phyloP scores from a whole-genome alignment of 2,113 vertebrate genomes.

The Odontesthes bonariensis region DNA sequence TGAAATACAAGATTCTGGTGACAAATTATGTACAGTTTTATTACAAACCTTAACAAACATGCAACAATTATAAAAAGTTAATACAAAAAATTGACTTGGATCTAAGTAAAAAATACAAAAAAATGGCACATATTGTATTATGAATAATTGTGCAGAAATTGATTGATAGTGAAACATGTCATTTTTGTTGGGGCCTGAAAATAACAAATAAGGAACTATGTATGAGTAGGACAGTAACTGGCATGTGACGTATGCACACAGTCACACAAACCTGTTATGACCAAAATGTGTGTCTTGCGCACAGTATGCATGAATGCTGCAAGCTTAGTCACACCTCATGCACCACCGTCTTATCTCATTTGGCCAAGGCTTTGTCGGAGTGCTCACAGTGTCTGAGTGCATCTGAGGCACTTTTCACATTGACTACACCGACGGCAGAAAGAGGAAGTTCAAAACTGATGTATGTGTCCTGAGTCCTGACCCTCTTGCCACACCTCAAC shows the following conservation, averaged over 20 bases:
- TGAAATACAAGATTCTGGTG: slow-evolving; percentile 33
- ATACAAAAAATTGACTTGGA: slow-evolving; percentile 64
- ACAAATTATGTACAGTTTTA: slow-evolving; percentile 81
- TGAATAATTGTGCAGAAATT: slow-evolving; percentile 36
- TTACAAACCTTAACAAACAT: slow-evolving; percentile 81
- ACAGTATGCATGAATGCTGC: slow-evolving; percentile 60
- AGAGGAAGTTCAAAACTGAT: slow-evolving; percentile 62
- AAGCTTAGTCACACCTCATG: slow-evolving; percentile 73
- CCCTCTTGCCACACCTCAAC: slow-evolving; percentile 54
- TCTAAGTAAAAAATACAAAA: slow-evolving; percentile 45
- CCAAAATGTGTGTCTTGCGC: slow-evolving; percentile 39
- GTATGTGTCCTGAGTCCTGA: slow-evolving; percentile 63
- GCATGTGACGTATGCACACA: slow-evolving; percentile 38
- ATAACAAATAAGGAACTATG: slow-evolving; percentile 58
- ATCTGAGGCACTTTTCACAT: slow-evolving; percentile 69
- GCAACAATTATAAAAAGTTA: slow-evolving; percentile 59
- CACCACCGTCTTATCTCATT: slow-evolving; percentile 63
- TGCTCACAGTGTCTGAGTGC: slow-evolving; percentile 63
- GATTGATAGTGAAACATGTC: slow-evolving; percentile 24
- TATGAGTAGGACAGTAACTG: slow-evolving; percentile 37
- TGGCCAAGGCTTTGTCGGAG: slow-evolving; percentile 54
- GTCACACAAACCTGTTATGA: slow-evolving; percentile 29
- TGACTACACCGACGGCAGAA: slow-evolving; percentile 60
- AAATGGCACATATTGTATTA: slow-evolving; percentile 32
- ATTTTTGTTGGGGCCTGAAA: slow-evolving; percentile 16